Base-by-base conservation (phyloP, 1,140 invertebrate genomes). In the Drosophila truncata region DNA sequence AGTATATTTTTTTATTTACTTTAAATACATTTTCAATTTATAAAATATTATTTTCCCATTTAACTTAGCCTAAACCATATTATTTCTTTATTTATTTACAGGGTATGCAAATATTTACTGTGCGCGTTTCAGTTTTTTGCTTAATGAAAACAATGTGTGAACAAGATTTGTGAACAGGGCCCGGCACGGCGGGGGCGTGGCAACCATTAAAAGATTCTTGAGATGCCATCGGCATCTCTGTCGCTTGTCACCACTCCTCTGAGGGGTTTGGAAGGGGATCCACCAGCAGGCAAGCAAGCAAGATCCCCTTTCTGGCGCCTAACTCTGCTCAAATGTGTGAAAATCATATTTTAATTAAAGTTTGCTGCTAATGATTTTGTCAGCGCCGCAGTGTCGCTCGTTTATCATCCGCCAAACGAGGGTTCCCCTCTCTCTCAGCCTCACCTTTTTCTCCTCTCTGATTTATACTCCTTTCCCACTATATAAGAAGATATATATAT, bases 91-190 rank as follows among this genome's bases (percentile, higher is more conserved):
- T 14, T 65, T 29, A 41, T 42, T 57, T 69, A 57, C 65, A 71
- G 74, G 62, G 59, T 58, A 78, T 73, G 29, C 47, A 80, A 72
- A 83, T 84, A 69, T 84, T 79, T 86, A 80, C 57, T 62, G 47
- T 54, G 71, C 41, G 67, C 64, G 33, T 18, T 58, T 39, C 50
- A 70, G 49, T 72, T 72, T 72, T 72, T 64, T 74, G 61, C 79
- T 90, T 90, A 90, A 90, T 90, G 86, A 90, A 90, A 90, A 90
- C 86, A 90, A 90, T 90, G 86, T 90, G 86, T 90, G 86, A 85
- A 90, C 86, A 90, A 85, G 85, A 69, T 79, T 78, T 84, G 80
- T 72, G 69, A 72, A 71, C 69, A 42, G 16, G 63, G 50, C 44
- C 11, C 25, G 46, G 25, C 52, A 5, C 16, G 47, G 39, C 18